Base-by-base conservation (phyloP, 2,797 vertebrate species). In the Glyptemys insculpta region DNA sequence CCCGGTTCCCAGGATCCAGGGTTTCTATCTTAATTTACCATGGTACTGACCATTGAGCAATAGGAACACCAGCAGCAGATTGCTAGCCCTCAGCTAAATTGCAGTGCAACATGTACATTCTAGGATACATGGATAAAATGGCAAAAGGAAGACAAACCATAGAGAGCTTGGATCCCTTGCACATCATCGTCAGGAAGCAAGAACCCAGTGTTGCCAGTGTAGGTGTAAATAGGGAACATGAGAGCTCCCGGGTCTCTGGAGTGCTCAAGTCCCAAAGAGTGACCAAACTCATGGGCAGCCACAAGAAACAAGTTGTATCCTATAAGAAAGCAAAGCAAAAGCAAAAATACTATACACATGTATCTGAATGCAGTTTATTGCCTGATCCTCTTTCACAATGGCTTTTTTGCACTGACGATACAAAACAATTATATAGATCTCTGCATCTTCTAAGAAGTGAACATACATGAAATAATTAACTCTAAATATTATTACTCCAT, bases 201-300 rank as follows among this genome's bases (percentile, higher is more conserved):
- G 54, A 99, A 98, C 14, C 98, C 98, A 83, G 56, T 94, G 81
- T 98, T 98, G 44, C 98, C 98, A 12, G 96, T 98, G 91, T 99
- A 99, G 88, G 98, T 99, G 91, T 99, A 99, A 81, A 99, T 91
- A n/a, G 99, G 99, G 96, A 98, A 99, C 99, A 99, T 99, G 87
- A 99, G 93, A 4, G 99, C 98, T 41, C 99, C 99, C 0, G 98
- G 99, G 87, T 99, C 99, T 83, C 98, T 97, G 9, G 99, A 99
- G 96, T 99, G 99, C 31, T 98, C 94, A 10, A 99, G 98, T 54
- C 99, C 99, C 41, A 99, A 96, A 3, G 99, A 98, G 29, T 99
- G 99, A 44, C 99, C 99, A 91, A 99, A 99, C 94, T 99, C 99
- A 94, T 99, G 99, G 85, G 98, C 98, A 37, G 99, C 98, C 84